A percentile compares a stretch with the other conserved stretches of the same genome.
phyloP scores from a whole-genome alignment of 2,888 invertebrate genomes.

The Drosophila meridionalis region DNA sequence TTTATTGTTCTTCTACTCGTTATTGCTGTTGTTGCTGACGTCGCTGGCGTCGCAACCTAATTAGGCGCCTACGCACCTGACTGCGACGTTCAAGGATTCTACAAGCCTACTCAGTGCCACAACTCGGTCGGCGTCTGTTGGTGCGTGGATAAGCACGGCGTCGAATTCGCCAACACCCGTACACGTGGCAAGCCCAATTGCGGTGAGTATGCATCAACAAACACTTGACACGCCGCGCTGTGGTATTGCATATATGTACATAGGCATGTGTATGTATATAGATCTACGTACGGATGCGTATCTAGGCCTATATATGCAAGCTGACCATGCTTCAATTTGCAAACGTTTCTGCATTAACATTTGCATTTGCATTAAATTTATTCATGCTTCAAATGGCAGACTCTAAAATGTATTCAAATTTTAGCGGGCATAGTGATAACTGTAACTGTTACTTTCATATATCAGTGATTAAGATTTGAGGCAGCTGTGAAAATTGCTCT shows the following conservation, averaged over 20 bases:
- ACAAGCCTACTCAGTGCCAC: slow-evolving; percentile 94
- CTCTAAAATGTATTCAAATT: not conserved
- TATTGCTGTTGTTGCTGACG: slow-evolving; percentile 1
- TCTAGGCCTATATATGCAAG: not conserved
- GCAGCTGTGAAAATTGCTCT: no score
- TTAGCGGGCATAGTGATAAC: not conserved
- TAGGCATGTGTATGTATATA: no score
- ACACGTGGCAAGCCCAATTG: slow-evolving; percentile 92
- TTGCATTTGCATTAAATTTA: not conserved
- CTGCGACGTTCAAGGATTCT: slow-evolving; percentile 95
- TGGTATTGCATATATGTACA: not conserved
- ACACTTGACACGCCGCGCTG: slow-evolving; percentile 15
- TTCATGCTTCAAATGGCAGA: not conserved
- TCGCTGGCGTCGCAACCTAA: slow-evolving; percentile 60
- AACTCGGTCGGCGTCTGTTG: slow-evolving; percentile 94
- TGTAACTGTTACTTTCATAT: not conserved
- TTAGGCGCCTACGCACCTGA: slow-evolving; percentile 91
- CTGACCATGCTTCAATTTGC: not conserved
- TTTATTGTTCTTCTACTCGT: slow-evolving; percentile 48
- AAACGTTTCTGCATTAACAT: not conserved
- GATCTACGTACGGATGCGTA: not conserved
- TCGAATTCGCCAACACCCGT: slow-evolving; percentile 93
- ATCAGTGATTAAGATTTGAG: no score
- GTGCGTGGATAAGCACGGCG: slow-evolving; percentile 97
- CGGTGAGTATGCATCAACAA: slow-evolving; percentile 86